A percentile compares a stretch with the other conserved stretches of the same genome.
Evolutionary conservation across 1,140 invertebrate species (phyloP).

Genomic region (Apis laboriosa): DNA sequence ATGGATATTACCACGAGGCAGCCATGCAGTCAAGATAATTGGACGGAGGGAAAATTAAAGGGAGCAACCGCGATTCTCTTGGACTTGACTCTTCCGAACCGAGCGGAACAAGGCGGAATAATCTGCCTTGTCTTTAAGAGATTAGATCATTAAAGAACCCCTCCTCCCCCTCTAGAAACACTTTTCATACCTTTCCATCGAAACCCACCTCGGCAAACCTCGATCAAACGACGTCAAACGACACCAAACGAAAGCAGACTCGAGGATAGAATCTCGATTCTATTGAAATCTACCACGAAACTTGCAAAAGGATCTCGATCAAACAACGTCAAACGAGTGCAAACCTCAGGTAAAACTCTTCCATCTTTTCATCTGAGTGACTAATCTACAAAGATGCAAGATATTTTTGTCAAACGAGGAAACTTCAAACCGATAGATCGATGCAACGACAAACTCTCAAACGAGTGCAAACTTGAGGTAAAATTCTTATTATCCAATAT

Average conservation of each 20-base stretch:
- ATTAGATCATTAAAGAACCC: conserved; percentile 66
- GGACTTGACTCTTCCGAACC: conserved; percentile 53
- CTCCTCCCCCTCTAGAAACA: not conserved
- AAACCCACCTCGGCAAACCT: not conserved
- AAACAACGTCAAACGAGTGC: not conserved
- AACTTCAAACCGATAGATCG: no score
- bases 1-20: conserved; percentile 60
- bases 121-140: conserved; percentile 71
- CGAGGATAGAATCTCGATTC: not conserved
- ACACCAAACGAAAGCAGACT: not conserved
- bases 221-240: not conserved
- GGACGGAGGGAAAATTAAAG: conserved; percentile 74
- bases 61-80: conserved; percentile 49
- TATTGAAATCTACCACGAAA: not conserved
- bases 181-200: conserved; percentile 52
- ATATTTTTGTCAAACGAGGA: no score
- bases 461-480: no score
- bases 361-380: no score
- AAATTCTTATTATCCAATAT: no score
- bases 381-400: no score
- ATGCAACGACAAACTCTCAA: no score
- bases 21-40: conserved; percentile 67
- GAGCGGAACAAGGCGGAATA: conserved; percentile 67
- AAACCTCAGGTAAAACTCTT: no score
- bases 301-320: not conserved